Percentiles rank a stretch among this genome's conserved stretches.
Conservation (phyloP, 2,113 vertebrate genomes). For the Galemys pyrenaicus region DNA sequence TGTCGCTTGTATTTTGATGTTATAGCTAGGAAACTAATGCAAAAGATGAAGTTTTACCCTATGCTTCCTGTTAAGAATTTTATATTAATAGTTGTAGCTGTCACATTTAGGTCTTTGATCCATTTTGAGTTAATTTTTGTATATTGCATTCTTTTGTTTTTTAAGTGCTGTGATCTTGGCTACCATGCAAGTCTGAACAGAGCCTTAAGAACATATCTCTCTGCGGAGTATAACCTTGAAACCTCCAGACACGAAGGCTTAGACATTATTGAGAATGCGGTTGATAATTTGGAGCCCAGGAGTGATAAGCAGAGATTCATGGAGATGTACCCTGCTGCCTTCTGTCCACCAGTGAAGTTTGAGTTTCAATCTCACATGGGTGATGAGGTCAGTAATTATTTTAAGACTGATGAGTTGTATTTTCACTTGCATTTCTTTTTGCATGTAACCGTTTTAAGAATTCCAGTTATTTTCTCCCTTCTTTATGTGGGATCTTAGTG, state of each 20-base stretch:
- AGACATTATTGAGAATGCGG: constrained; percentile 98
- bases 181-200: constrained; percentile 98
- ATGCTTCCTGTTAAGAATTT: background rate
- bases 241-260: constrained; percentile 98
- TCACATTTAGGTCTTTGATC: background rate
- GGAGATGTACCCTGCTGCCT: constrained; percentile 97
- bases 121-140: constrained; percentile 40
- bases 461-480: background rate
- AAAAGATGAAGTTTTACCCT: background rate
- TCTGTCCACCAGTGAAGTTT: constrained; percentile 97
- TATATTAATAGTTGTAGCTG: background rate
- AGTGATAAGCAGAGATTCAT: constrained; percentile 98
- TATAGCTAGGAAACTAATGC: background rate
- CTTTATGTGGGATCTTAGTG: background rate
- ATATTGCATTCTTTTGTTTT: constrained; percentile 44
- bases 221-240: constrained; percentile 98
- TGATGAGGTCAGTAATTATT: constrained; percentile 92
- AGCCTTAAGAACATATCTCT: constrained; percentile 96
- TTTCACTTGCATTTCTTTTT: background rate
- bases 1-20: background rate
- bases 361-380: constrained; percentile 99
- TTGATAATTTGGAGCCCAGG: constrained; percentile 96
- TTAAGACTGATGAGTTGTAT: background rate
- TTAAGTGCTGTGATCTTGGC: constrained; percentile 96
- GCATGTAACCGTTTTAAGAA: background rate